Conservation (phyloP, 2,113 vertebrate species). For the Ranitomeya imitator region DNA sequence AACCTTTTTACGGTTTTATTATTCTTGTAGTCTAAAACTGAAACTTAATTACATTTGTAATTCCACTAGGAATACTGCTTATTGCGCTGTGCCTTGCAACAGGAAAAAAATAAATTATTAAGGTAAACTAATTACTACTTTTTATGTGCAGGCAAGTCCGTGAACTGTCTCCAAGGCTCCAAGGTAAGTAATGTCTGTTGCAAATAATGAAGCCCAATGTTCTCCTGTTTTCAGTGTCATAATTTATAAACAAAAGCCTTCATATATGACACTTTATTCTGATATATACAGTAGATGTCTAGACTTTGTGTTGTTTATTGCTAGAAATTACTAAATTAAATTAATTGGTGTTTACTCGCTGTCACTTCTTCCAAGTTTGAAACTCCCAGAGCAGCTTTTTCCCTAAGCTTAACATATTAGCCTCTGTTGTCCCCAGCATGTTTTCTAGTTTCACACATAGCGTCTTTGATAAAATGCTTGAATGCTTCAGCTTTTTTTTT, state of each 20-base stretch:
- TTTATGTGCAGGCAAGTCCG: conserved; percentile 64
- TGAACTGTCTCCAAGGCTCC: conserved; percentile 62
- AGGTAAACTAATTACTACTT: conserved; percentile 64
- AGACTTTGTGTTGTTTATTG: neutral
- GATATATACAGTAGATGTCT: neutral
- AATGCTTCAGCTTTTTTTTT: too few species aligned
- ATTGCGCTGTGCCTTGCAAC: conserved; percentile 53
- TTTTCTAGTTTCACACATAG: neutral
- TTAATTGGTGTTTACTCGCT: neutral
- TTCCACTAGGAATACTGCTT: conserved; percentile 60
- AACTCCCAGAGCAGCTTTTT: neutral
- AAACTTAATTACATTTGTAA: conserved; percentile 62
- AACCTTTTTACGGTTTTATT: conserved; percentile 22
- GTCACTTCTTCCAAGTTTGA: neutral
- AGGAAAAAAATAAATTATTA: conserved; percentile 58
- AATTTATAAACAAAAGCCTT: neutral
- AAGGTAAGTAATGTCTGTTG: conserved; percentile 58
- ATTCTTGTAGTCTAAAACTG: conserved; percentile 60
- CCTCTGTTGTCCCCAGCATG: neutral
- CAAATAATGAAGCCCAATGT: conserved; percentile 17
- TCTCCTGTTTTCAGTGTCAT: neutral
- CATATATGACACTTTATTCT: neutral
- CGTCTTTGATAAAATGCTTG: too few species aligned
- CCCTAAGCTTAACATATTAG: neutral
- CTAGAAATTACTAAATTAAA: neutral